phyloP scores from a whole-genome alignment of 2,888 invertebrate genomes.

The Thymelicus lineola region DNA sequence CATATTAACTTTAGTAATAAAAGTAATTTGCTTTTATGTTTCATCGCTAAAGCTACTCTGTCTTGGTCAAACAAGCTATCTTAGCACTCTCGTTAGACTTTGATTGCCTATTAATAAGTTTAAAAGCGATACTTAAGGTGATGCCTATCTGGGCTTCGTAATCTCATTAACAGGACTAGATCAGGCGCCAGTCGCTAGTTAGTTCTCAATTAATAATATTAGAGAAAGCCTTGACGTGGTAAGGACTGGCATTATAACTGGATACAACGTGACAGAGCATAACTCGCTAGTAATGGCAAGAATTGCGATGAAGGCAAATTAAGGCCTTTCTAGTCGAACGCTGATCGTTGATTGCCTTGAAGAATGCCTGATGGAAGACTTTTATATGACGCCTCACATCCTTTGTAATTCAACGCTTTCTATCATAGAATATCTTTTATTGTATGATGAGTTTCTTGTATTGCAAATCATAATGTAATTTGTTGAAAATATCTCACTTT shows the following conservation, averaged over 20 bases:
- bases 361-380: constrained; percentile 28
- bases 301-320: constrained; percentile 35
- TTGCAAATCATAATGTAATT: neutral
- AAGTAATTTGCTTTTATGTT: neutral
- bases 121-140: constrained; percentile 35
- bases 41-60: neutral
- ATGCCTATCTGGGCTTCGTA: constrained; percentile 33
- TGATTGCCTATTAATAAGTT: constrained; percentile 33
- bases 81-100: constrained; percentile 19
- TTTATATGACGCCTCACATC: constrained; percentile 13
- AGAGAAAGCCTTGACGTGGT: constrained; percentile 35
- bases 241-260: constrained; percentile 35
- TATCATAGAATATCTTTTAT: neutral
- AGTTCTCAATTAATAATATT: constrained; percentile 36
- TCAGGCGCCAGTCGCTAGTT: constrained; percentile 35
- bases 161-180: constrained; percentile 36
- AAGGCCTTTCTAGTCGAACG: constrained; percentile 32
- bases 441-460: neutral
- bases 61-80: constrained; percentile 8
- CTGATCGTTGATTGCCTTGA: constrained; percentile 26
- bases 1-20: neutral
- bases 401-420: constrained; percentile 23
- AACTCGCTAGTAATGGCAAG: constrained; percentile 34
- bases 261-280: constrained; percentile 34
- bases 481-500: neutral